Evolutionary conservation across 2,797 vertebrate genomes (phyloP).

Genomic region (Leucoraja ocellata): DNA sequence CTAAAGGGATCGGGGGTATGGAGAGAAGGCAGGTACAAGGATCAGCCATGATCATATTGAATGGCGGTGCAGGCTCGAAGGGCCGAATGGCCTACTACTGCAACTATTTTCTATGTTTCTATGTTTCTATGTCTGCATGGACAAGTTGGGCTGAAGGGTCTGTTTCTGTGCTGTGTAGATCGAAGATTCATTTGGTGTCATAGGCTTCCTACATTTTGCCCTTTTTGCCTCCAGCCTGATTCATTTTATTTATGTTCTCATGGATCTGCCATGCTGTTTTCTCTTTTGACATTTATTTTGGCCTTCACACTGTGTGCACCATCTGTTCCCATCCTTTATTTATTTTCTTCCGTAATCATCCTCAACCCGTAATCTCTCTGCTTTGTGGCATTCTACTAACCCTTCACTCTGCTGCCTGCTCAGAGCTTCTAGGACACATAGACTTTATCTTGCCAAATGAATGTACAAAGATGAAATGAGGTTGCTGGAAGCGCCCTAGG

Average conservation of each 20-base stretch:
- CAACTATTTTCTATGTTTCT: too few relatives aligned
- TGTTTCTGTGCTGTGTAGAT: too few relatives aligned
- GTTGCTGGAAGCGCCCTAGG: neutral
- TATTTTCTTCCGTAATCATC: constrained; percentile 14
- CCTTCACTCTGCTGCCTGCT: neutral
- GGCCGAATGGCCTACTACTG: too few relatives aligned
- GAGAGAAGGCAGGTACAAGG: too few relatives aligned
- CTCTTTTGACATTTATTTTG: neutral
- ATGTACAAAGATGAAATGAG: neutral
- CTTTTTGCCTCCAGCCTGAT: neutral
- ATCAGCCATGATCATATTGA: too few relatives aligned
- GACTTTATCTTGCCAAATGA: neutral
- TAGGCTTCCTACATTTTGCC: neutral
- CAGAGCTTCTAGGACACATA: neutral
- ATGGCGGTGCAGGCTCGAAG: too few relatives aligned
- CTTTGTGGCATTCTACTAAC: neutral
- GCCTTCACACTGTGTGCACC: neutral
- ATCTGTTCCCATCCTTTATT: constrained; percentile 20
- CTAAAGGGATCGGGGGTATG: too few relatives aligned
- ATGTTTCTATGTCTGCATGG: too few relatives aligned
- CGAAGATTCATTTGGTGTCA: neutral
- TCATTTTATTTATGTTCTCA: constrained; percentile 26
- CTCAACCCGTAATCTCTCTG: neutral
- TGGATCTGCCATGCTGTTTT: neutral
- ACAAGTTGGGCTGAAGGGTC: too few relatives aligned